Evolutionary conservation across 1,140 invertebrate genomes (phyloP).

Genomic region (Centruroides vittatus): DNA sequence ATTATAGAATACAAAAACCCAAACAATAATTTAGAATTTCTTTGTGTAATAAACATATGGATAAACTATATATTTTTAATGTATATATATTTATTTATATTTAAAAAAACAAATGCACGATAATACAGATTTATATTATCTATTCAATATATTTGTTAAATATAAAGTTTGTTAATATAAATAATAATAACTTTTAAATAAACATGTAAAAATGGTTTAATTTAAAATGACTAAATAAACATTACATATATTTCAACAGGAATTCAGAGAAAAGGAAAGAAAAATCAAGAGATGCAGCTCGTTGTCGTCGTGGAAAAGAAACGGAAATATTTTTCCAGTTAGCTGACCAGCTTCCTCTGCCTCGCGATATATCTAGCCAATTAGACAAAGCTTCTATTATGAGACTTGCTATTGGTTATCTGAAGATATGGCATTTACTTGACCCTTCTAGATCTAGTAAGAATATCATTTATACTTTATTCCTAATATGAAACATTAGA

Average conservation of each 20-base stretch:
- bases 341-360: slow-evolving; percentile 60
- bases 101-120: too few species aligned
- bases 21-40: too few species aligned
- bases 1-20: too few species aligned
- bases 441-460: slow-evolving; percentile 21
- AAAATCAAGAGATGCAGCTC: slow-evolving; percentile 85
- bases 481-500: neutral
- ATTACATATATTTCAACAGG: slow-evolving; percentile 32
- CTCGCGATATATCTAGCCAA: slow-evolving; percentile 52
- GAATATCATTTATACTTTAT: neutral
- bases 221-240: too few species aligned
- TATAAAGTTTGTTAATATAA: too few species aligned
- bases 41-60: too few species aligned
- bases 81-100: too few species aligned
- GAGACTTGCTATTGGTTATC: slow-evolving; percentile 77
- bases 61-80: too few species aligned
- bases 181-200: too few species aligned
- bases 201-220: too few species aligned
- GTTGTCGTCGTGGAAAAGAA: slow-evolving; percentile 79
- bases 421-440: slow-evolving; percentile 70
- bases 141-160: too few species aligned
- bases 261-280: slow-evolving; percentile 94
- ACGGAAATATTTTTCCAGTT: slow-evolving; percentile 87
- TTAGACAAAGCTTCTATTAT: slow-evolving; percentile 93
- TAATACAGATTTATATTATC: too few species aligned